Base-by-base conservation (phyloP, 2,113 vertebrate genomes). In the Irena cyanogastra region DNA sequence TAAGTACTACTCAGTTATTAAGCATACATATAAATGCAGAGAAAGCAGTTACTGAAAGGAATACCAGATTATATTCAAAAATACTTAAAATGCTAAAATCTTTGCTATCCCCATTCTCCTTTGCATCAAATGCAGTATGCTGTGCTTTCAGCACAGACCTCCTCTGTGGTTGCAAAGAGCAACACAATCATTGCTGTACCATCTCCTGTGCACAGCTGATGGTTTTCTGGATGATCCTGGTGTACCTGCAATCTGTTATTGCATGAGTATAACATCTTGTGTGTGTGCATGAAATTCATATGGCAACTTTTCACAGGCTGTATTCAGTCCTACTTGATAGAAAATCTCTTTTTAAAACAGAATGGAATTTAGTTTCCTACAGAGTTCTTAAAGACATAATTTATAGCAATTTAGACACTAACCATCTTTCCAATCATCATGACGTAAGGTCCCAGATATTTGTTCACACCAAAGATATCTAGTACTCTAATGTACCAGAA, bases 371-470 rank as follows among this genome's bases (percentile, higher is more conserved):
- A 64, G 12, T 63, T 93, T 85, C 80, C 27, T 33, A 44, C 2
- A 3, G 47, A 77, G 53, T 53, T 93, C 39, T 47, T 52, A 80
- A 64, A 83, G 33, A 61, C 7, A 13, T 44, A 23, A 56, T 42
- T 65, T 47, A 86, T 12, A 89, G 23, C 18, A 77, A 37, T 69
- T 88, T 16, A 87, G 33, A 37, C 86, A 96, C 97, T 98, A 97
- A 99, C 99, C 99, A 99, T 99, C 96, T 99, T 99, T 71, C 99
- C 99, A 77, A 99, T 99, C 99, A 99, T 99, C 99, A 99, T 99
- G 94, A 99, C 99, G 22, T 99, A 99, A 60, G 99, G 99, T 77
- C 99, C 99, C 88, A 99, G 97, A 56, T 99, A 99, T 75, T 99
- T 99, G 98, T 99, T 99, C 91, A 99, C 99, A 37, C 99, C 99